A percentile compares a stretch with the other conserved stretches of the same genome.
These are phyloP conservation scores for Anguilla rostrata DNA, from an alignment of 2,113 vertebrate species.

Conservation along the genomic window DNA sequence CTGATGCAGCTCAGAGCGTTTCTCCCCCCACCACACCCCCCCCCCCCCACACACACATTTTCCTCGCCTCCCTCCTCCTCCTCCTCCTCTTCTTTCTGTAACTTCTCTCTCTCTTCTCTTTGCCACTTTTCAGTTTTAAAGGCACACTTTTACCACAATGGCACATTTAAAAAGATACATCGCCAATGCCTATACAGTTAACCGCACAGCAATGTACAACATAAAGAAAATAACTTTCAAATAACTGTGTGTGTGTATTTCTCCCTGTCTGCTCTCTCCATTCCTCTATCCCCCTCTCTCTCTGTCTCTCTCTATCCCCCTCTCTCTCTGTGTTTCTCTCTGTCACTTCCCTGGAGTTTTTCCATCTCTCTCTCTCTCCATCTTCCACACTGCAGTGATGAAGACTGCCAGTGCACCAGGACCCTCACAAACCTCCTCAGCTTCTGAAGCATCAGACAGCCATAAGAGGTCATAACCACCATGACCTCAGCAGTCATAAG, in stretches of 20 bases:
- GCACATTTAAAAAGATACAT: background rate
- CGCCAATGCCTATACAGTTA: background rate
- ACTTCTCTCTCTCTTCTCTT: conserved; percentile 17
- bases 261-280: conserved; percentile 29
- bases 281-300: conserved; percentile 22
- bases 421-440: conserved; percentile 61
- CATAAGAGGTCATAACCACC: conserved; percentile 53
- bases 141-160: conserved; percentile 36
- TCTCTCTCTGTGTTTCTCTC: conserved; percentile 14
- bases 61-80: conserved; percentile 8
- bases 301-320: conserved; percentile 12
- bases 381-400: conserved; percentile 46
- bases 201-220: background rate
- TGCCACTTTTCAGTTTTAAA: conserved; percentile 5
- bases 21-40: conserved; percentile 26
- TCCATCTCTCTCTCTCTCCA: conserved; percentile 27
- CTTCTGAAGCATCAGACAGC: conserved; percentile 59
- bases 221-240: conserved; percentile 17
- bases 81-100: conserved; percentile 34
- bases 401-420: conserved; percentile 62
- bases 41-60: background rate
- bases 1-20: conserved; percentile 59
- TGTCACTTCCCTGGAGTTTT: background rate
- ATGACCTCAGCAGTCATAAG: conserved; percentile 55
- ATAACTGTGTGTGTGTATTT: conserved; percentile 8